Evolutionary conservation across 64 coral and sea anemone species (phyloP), one percentile per base, ranked within the genome.

Genomic region (Stichodactyla helianthus): DNA sequence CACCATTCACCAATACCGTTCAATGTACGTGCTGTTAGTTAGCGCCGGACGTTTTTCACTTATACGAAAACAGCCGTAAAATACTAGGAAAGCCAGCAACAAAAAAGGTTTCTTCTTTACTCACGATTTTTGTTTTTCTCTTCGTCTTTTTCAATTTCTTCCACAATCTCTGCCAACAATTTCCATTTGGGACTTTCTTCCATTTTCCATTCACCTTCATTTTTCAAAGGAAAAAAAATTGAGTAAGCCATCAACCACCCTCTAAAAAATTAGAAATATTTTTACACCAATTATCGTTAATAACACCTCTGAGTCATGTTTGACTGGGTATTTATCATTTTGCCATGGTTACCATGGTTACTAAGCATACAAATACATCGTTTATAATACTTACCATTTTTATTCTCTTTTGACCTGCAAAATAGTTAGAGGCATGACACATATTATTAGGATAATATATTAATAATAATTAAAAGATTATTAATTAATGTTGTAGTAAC

Each of bases 131-230:
- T 79, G 67, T 87, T 88, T 54, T 91, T 82, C 0, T 90, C 70
- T 86, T 99, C 87, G 25, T 79, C 88, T 54, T 86, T 79, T 28
- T 95, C 93, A 59, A 99, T 99, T 74, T 99, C 96, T 13, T 99
- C 90, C 50, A 99, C 55, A 64, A 99, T 89, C 17, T 92, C 93
- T 14, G 84, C 82, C 10, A 99, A 83, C 12, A 89, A 52, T 71
- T 99, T 99, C 96, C 96, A 99, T 52, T 99, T 99, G 0, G 96
- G 96, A 88, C 96, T 99, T 63, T 94, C 93, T 23, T 99, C 96
- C 82, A 99, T 31, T 44, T 94, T 54, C 11, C 81, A 60, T 15
- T 85, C 96, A 19, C 54, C 77, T 17, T 79, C 50, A 2, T 53
- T 50, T 81, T 81, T 81, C 20, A 52, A 81, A 52, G 19, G 6